These are phyloP conservation scores for Trematocara macrostoma DNA, from an alignment of 2,113 vertebrate species.

Conservation along the genomic window DNA sequence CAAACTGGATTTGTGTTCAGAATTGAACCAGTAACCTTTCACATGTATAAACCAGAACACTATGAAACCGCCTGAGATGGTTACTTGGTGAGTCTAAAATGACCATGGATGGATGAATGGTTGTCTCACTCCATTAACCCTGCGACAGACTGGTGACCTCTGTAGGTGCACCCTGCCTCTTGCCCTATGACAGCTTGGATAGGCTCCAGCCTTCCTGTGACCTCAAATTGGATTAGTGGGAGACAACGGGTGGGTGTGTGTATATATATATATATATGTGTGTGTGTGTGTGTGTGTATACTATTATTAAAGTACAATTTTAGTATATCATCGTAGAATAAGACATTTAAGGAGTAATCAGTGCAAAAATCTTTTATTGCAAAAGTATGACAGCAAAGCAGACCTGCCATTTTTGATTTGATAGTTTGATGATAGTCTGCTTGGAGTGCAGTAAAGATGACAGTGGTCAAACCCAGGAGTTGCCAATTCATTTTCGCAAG, in stretches of 20 bases:
- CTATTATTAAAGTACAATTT: not conserved
- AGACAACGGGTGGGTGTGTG: not conserved
- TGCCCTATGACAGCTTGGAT: not conserved
- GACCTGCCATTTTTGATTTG: not conserved
- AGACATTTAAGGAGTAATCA: not conserved
- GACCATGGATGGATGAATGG: not conserved
- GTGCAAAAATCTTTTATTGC: not conserved
- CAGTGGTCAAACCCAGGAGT: not conserved
- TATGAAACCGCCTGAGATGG: not conserved
- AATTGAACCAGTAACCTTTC: not conserved
- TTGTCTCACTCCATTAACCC: not conserved
- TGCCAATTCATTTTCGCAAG: not conserved
- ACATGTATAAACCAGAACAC: not conserved
- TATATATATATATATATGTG: fast-evolving
- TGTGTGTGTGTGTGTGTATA: not conserved
- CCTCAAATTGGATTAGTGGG: not conserved
- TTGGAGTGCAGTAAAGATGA: not conserved
- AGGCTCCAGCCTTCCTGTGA: not conserved
- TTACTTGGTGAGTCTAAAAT: not conserved
- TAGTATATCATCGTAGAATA: not conserved
- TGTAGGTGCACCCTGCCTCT: not conserved
- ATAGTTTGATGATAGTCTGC: not conserved
- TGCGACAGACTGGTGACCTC: not conserved
- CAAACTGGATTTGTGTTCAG: not conserved
- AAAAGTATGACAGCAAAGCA: not conserved